phyloP scores from a whole-genome alignment of 2,113 vertebrate genomes.

The Pavo muticus region DNA sequence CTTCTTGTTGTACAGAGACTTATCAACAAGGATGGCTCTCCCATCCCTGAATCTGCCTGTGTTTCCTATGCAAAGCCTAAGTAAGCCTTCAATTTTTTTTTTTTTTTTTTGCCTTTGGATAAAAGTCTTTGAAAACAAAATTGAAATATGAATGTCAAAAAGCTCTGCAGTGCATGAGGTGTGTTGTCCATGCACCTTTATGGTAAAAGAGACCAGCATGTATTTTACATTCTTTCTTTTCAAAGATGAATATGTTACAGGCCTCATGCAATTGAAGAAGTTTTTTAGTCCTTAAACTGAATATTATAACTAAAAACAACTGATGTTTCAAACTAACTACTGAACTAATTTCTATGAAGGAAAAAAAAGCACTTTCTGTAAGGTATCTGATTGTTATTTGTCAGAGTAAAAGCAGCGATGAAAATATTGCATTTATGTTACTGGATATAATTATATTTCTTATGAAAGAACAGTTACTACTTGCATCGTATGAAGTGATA shows the following conservation, averaged over 20 bases:
- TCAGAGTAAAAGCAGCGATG: neutral
- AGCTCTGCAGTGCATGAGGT: neutral
- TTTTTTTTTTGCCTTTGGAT: neutral
- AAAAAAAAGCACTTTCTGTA: neutral
- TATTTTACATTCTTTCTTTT: neutral
- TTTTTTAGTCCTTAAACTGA: neutral
- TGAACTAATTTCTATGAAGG: neutral
- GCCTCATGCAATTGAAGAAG: neutral
- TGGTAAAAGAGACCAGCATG: neutral
- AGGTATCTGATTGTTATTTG: neutral
- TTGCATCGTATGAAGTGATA: neutral
- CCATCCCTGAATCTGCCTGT: neutral
- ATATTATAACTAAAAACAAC: neutral
- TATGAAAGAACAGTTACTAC: neutral
- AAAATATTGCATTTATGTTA: neutral
- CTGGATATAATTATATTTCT: neutral
- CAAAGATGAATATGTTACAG: neutral
- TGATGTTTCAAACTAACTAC: neutral
- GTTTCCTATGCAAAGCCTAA: neutral
- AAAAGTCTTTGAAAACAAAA: neutral
- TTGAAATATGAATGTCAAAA: neutral
- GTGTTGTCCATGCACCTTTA: neutral
- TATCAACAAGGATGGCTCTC: neutral
- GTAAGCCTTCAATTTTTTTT: conserved; percentile 17
- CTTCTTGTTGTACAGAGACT: neutral